A percentile compares a stretch with the other conserved stretches of the same genome.
phyloP scores from a whole-genome alignment of 1,140 invertebrate genomes.

The Ceratina calcarata region DNA sequence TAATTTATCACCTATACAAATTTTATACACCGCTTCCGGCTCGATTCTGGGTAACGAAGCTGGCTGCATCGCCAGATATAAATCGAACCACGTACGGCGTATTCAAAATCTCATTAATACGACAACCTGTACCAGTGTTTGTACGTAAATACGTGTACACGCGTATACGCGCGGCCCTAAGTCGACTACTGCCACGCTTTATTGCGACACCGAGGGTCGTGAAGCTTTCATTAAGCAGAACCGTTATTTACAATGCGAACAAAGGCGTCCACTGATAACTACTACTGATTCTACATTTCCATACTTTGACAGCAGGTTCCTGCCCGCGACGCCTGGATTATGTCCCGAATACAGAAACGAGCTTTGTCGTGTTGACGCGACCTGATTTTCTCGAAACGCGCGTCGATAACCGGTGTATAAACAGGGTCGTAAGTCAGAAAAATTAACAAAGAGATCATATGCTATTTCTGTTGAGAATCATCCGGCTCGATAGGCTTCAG shows the following conservation, averaged over 20 bases:
- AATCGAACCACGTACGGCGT: neutral
- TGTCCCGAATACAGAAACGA: conserved; percentile 26
- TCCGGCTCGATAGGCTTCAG: too few relatives aligned
- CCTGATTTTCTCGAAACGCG: conserved; percentile 36
- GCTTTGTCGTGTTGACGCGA: conserved; percentile 30
- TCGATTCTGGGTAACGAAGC: neutral
- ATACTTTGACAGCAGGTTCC: conserved; percentile 44
- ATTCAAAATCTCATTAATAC: conserved; percentile 1
- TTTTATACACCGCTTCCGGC: neutral
- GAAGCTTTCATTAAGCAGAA: conserved; percentile 33
- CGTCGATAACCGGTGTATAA: conserved; percentile 21
- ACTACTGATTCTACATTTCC: conserved; percentile 13
- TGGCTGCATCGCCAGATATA: neutral
- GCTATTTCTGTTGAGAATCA: neutral
- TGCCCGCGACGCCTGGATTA: conserved; percentile 33
- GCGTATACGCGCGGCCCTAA: neutral
- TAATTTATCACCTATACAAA: neutral
- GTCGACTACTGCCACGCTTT: neutral
- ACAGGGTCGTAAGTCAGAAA: neutral
- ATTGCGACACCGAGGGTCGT: neutral
- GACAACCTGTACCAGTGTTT: neutral
- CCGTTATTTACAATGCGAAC: conserved; percentile 24
- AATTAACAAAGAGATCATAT: neutral
- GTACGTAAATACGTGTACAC: neutral
- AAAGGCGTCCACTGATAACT: neutral